These are phyloP conservation scores for Ceratina calcarata DNA, from an alignment of 1,140 invertebrate species.

Conservation along the genomic window DNA sequence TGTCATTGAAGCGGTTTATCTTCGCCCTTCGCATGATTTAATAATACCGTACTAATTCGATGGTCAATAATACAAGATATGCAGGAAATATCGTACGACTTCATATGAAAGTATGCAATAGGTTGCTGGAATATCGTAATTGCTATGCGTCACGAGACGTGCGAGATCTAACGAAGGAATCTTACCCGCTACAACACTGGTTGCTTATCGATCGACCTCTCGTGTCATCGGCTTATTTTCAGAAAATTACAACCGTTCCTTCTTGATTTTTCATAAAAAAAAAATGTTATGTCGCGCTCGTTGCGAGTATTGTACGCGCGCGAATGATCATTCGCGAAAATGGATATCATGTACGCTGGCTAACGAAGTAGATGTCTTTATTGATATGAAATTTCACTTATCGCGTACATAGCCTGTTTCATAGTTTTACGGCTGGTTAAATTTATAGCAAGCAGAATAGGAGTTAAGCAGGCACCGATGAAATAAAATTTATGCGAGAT, in stretches of 20 bases:
- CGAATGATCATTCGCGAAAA: neutral
- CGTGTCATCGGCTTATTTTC: neutral
- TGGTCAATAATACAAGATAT: slow-evolving; percentile 50
- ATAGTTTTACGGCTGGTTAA: neutral
- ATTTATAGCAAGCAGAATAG: neutral
- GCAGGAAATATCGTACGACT: slow-evolving; percentile 49
- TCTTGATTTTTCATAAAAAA: neutral
- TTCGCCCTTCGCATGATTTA: slow-evolving; percentile 28
- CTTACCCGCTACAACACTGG: neutral
- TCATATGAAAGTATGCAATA: slow-evolving; percentile 7
- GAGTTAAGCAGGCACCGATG: neutral
- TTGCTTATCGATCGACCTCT: neutral
- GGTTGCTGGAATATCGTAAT: slow-evolving; percentile 41
- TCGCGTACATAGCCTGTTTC: neutral
- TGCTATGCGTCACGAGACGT: slow-evolving; percentile 56
- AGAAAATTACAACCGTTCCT: neutral
- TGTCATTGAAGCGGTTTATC: slow-evolving; percentile 43
- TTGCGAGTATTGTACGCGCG: neutral
- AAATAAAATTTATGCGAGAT: neutral
- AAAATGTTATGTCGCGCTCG: neutral
- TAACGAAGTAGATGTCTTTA: slow-evolving; percentile 21
- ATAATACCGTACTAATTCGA: slow-evolving; percentile 51
- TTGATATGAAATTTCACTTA: slow-evolving; percentile 15
- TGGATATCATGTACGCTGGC: neutral
- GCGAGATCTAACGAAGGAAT: slow-evolving; percentile 15